Evolutionary conservation across 2,797 vertebrate species (phyloP), one percentile per base, ranked within the genome.

Genomic region (Cuniculus paca): DNA sequence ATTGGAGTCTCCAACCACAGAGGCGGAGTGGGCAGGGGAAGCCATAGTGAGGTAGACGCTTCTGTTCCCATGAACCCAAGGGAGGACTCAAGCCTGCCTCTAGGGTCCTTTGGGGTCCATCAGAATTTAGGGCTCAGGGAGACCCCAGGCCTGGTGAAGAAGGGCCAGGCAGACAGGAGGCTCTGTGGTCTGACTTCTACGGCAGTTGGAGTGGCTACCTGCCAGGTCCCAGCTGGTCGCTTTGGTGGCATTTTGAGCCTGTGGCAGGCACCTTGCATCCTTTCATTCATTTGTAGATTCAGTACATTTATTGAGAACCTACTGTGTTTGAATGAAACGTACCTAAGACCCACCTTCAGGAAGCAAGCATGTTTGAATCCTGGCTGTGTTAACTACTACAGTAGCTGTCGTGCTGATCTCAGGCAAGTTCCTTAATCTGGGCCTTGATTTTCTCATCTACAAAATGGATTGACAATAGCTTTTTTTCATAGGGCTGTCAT

Each of bases 1-100:
- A 98, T 74, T 93, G 97, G 0, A n/a, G 79, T 97, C 96, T 95
- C 97, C 93, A 97, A 88, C 96, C 93, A 79, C 74, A 80, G 94
- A 90, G 91, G 93, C 0, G 4, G 95, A 91, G 96, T 54, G 80
- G 88, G 75, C 58, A 84, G 92, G 84, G 50, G 77, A 94, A 94
- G 95, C 52, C 92, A 52, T 0, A 16, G 79, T 52, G 78, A 93
- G 85, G 85, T 45, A 45, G 78, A 45, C 45, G 45, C 54, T 82
- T 2, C 77, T 85, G 83, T 34, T 91, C 26, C 60, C 17, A 20
- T n/a, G 68, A 63, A 88, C 45, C 80, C 31, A 34, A 34, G 58
- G 3, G 13, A 90, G 28, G 48, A 39, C 39, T 85, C 36, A 48
- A 34, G 45, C 12, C 42, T 63, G 88, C 45, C 34, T 70, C 68